Evolutionary conservation across 2,113 vertebrate species (phyloP).

Genomic region (Lophura nycthemera): DNA sequence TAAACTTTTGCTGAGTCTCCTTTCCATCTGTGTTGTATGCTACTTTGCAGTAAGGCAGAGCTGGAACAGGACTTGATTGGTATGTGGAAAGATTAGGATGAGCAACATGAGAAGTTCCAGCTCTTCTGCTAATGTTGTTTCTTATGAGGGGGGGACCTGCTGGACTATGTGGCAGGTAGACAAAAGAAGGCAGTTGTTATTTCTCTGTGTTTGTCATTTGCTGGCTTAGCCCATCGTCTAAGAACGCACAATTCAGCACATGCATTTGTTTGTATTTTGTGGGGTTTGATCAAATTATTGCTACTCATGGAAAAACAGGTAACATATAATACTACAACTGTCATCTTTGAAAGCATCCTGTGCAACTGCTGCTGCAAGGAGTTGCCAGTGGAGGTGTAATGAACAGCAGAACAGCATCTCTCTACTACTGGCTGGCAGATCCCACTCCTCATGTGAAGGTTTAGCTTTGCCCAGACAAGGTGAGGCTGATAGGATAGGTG

Average conservation of each 20-base stretch:
- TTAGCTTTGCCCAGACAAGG: not conserved
- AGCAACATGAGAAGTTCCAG: not conserved
- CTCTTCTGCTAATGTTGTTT: not conserved
- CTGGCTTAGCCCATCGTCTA: not conserved
- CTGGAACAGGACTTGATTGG: not conserved
- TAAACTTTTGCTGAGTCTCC: not conserved
- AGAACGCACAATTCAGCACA: not conserved
- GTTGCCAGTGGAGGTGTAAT: not conserved
- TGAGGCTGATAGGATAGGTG: not conserved
- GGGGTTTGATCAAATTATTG: not conserved
- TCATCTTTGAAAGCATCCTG: not conserved
- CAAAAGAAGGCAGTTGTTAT: not conserved
- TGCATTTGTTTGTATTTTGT: not conserved
- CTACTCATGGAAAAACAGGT: not conserved
- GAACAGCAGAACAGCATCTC: not conserved
- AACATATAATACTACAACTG: not conserved
- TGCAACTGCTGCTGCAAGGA: not conserved
- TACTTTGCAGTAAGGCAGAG: not conserved
- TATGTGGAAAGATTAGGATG: not conserved
- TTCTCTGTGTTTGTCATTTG: not conserved
- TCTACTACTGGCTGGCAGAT: too few species aligned
- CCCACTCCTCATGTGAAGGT: not conserved
- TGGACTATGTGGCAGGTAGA: not conserved
- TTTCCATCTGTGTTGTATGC: not conserved
- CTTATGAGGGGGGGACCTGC: not conserved